These are phyloP conservation scores for Eupithecia insigniata DNA, from an alignment of 2,888 invertebrate species.

Conservation along the genomic window DNA sequence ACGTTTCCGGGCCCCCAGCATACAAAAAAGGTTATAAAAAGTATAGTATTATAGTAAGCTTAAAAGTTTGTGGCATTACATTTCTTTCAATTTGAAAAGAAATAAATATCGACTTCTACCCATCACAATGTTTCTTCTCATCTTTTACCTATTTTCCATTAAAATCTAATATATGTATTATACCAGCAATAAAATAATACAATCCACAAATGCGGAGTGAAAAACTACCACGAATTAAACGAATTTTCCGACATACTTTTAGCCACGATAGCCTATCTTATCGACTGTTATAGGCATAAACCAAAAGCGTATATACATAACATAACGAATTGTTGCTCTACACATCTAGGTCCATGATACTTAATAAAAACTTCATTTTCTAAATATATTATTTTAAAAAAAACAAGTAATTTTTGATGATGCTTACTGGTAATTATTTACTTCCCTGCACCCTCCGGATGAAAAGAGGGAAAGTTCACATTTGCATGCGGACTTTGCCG, in stretches of 20 bases:
- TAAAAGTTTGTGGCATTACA: not conserved
- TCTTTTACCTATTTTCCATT: not conserved
- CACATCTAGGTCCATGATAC: too few relatives aligned
- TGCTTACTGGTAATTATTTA: not conserved
- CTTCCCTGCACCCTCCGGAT: slow-evolving; percentile 38
- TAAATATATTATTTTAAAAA: too few relatives aligned
- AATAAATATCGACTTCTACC: not conserved
- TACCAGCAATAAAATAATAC: not conserved
- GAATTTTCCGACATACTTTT: not conserved
- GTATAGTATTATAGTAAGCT: too few relatives aligned
- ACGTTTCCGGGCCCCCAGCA: too few relatives aligned
- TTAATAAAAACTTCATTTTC: not conserved
- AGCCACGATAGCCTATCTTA: too few relatives aligned
- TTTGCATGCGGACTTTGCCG: slow-evolving; percentile 72
- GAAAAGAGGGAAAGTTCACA: slow-evolving; percentile 76
- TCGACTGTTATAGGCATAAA: too few relatives aligned
- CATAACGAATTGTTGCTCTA: too few relatives aligned
- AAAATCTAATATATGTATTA: not conserved
- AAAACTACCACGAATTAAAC: not conserved
- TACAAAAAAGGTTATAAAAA: too few relatives aligned
- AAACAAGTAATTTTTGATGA: too few relatives aligned
- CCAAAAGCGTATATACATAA: too few relatives aligned
- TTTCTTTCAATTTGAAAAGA: not conserved
- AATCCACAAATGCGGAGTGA: not conserved
- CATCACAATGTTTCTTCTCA: not conserved